Evolutionary conservation across 2,888 invertebrate species (phyloP), one percentile per base, ranked within the genome.

Genomic region (Tubiluchus corallicola): DNA sequence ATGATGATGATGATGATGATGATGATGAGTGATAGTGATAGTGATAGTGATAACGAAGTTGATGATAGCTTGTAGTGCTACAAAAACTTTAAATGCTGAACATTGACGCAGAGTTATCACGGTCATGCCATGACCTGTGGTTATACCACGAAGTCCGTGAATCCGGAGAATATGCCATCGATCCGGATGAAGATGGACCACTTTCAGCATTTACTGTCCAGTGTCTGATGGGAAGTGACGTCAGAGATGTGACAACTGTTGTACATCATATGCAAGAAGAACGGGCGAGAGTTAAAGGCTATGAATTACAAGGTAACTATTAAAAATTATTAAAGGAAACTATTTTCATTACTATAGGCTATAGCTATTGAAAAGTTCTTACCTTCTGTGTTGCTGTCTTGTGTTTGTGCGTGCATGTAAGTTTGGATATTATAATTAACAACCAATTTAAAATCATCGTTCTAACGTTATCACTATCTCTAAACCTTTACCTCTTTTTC

Each of bases 221-320:
- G 18, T 54, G 54, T 37, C 49, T 52, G 38, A 52, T 54, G 49
- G 50, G 48, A 5, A 46, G 50, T 37, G 50, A 48, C 5, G 38
- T 38, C 3, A 49, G 49, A 21, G 45, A 53, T 48, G 50, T 54
- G 2, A 42, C 46, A 21, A 55, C 54, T 3, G 48, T 55, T 4
- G 46, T 55, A 4, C 54, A 52, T 43, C 55, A 55, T 37, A 49
- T 54, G 43, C 44, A 49, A 4, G 55, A 55, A 47, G 15, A 41
- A 1, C 29, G 42, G 13, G 49, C 37, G 17, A 47, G 48, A 15
- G 53, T 55, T 1, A 45, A 49, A 21, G 54, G 52, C 29, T 49
- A 46, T 17, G 54, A 55, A 49, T 44, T 50, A 1, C 50, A 54
- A 13, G 55, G 29, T 29, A 29, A 9, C n/a, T n/a, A 29, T n/a